Base-by-base conservation (phyloP, 2,888 invertebrate species). In the Dermolepida albohirtum region DNA sequence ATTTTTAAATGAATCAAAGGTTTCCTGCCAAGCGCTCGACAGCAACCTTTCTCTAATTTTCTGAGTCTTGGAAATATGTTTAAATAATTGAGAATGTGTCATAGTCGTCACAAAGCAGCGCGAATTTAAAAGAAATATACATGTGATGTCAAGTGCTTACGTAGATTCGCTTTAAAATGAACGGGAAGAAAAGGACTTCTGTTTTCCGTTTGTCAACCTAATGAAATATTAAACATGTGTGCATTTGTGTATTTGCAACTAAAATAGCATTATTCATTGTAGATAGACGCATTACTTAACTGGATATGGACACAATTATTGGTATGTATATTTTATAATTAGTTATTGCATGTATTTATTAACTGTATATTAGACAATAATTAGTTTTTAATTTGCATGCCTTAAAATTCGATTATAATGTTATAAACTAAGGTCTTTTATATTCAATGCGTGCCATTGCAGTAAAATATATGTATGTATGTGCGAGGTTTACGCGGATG, bases 221-320 rank as follows among this genome's bases (percentile, higher is more conserved):
- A 59, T 59, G 41, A 59, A 59, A 59, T 59, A 59, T 59, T 44
- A 59, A 59, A 59, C 59, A 59, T 59, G 59, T 59, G 59, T 44
- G 27, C 44, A 27, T 5, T 44, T 50, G 40, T 14, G 29, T 44
- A 59, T 59, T 59, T 40, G 59, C 59, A 44, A 29, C 59, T 59
- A 29, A 29, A 44, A 59, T 44, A 47, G 59, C 10, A 40, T 59
- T 17, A 29, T 59, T 43, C 44, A 29, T 59, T 27, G 14, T 5
- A 29, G 14, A 34, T 44, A 44, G 22, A 12, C 41, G 40, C 17
- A 27, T 12, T 43, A 44, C 29, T 27, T 12, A 27, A 5, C 44
- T 59, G 10, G 43, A 44, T 44, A 29, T 59, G 59, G 44, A 44
- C 14, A 14, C 34, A 47, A 59, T 59, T 59, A 59, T 29, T 5